Conservation (phyloP, 1,140 invertebrate genomes). For the Aphelenchoides besseyi region DNA sequence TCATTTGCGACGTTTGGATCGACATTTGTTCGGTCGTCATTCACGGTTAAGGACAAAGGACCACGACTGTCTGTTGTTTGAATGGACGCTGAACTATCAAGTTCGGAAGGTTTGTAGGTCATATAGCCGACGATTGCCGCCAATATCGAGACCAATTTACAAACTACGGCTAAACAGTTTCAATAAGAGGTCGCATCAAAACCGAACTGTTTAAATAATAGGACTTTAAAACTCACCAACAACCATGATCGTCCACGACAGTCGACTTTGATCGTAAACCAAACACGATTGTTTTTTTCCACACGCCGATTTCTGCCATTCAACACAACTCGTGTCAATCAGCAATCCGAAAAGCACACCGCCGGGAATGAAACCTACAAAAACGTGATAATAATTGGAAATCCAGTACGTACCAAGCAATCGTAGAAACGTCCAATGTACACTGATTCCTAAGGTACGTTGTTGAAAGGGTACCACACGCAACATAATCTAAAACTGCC, state of each 20-base stretch:
- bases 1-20: slow-evolving; percentile 7
- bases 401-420: slow-evolving; percentile 42
- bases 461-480: slow-evolving; percentile 62
- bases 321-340: slow-evolving; percentile 60
- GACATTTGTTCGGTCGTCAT: slow-evolving; percentile 40
- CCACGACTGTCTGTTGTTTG: slow-evolving; percentile 52
- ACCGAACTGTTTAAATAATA: too few species aligned
- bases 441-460: slow-evolving; percentile 58
- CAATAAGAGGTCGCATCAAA: slow-evolving; percentile 7
- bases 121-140: slow-evolving; percentile 61
- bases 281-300: slow-evolving; percentile 55
- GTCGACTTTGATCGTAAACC: slow-evolving; percentile 53
- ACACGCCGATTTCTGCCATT: slow-evolving; percentile 58
- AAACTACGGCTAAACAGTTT: slow-evolving; percentile 58
- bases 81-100: slow-evolving; percentile 50
- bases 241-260: slow-evolving; percentile 60
- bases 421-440: slow-evolving; percentile 60
- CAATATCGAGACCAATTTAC: slow-evolving; percentile 60
- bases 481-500: slow-evolving; percentile 59
- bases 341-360: slow-evolving; percentile 60
- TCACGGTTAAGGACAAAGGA: slow-evolving; percentile 53
- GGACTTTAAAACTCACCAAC: slow-evolving; percentile 41
- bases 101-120: slow-evolving; percentile 56
- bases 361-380: slow-evolving; percentile 60
- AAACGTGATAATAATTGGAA: not conserved